Evolutionary conservation across 2,888 invertebrate species (phyloP).

Genomic region (Metopia argyrocephala): DNA sequence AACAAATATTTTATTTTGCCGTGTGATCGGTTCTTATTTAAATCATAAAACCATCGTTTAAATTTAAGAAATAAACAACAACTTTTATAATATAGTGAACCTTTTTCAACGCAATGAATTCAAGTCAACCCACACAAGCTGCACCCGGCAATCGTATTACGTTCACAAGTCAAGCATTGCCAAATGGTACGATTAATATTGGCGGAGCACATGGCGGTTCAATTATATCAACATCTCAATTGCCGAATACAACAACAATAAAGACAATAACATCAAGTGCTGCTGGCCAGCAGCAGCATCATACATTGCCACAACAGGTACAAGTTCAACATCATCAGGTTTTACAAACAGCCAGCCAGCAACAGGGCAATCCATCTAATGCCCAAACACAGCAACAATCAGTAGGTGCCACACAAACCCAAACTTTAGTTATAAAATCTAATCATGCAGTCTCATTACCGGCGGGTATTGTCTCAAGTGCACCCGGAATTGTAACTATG

Average conservation of each 20-base stretch:
- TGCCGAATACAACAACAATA: conserved; percentile 79
- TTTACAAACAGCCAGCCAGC: conserved; percentile 64
- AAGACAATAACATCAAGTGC: conserved; percentile 76
- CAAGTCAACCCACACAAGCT: conserved; percentile 73
- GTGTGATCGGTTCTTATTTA: conserved; percentile 1
- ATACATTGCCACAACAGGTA: conserved; percentile 73
- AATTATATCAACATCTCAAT: conserved; percentile 79
- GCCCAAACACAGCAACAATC: conserved; percentile 72
- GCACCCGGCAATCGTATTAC: conserved; percentile 81
- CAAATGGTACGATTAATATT: conserved; percentile 85
- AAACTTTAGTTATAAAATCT: conserved; percentile 79
- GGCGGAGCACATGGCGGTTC: conserved; percentile 76
- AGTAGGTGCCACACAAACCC: conserved; percentile 78
- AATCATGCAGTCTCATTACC: conserved; percentile 80
- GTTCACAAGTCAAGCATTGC: conserved; percentile 83
- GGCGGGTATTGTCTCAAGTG: conserved; percentile 80
- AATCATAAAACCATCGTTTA: neutral
- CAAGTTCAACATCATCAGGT: conserved; percentile 69
- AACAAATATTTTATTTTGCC: neutral
- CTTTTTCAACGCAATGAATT: conserved; percentile 71
- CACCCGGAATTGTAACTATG: conserved; percentile 83
- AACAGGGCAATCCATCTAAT: conserved; percentile 65
- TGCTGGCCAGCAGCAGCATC: conserved; percentile 70
- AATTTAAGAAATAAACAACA: neutral
- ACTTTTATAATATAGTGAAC: neutral